phyloP scores from a whole-genome alignment of 2,888 invertebrate species.

The Aquatica leii region DNA sequence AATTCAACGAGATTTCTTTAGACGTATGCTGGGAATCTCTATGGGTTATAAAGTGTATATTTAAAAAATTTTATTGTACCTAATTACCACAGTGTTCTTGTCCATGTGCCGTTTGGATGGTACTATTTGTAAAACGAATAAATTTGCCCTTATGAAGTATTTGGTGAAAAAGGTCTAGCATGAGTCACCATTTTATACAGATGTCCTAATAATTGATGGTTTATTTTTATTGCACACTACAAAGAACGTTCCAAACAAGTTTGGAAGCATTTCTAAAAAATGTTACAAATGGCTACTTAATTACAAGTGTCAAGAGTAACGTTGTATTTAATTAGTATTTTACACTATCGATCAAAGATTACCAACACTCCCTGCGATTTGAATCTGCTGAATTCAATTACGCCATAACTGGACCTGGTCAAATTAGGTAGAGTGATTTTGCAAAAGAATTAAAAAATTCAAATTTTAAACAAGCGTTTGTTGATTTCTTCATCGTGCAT shows the following conservation, averaged over 20 bases:
- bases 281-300: background rate
- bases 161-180: background rate
- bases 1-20: background rate
- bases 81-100: background rate
- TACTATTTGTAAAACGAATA: background rate
- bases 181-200: background rate
- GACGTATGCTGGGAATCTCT: background rate
- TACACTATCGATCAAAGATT: too few species aligned
- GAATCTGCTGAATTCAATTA: background rate
- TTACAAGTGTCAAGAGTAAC: background rate
- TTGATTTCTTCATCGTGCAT: constrained; percentile 1
- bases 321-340: background rate
- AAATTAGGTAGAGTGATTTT: background rate
- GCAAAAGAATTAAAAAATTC: constrained; percentile 3
- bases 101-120: background rate
- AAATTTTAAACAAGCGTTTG: background rate
- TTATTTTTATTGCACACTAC: background rate
- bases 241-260: too few species aligned
- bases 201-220: background rate
- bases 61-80: background rate
- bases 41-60: background rate
- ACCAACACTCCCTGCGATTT: background rate
- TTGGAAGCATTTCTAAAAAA: background rate
- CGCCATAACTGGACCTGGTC: background rate
- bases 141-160: background rate